Conservation (phyloP, 2,888 invertebrate genomes). For the Drosophila quinaria region DNA sequence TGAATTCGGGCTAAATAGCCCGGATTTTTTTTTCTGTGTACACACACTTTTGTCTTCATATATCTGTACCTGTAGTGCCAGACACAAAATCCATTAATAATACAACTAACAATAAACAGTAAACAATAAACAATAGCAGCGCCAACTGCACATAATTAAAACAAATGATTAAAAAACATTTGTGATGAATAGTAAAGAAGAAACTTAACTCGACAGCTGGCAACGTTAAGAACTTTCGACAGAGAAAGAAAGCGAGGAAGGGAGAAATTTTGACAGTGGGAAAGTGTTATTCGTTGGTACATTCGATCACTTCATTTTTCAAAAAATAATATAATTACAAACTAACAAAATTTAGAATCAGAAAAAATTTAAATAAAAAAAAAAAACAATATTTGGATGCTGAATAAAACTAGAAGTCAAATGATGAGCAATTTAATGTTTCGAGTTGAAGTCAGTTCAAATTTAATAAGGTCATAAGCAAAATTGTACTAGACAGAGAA, state of each 20-base stretch:
- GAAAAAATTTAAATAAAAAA: too few species aligned
- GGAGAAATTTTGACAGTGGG: neutral
- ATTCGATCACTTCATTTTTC: neutral
- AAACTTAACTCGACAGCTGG: constrained; percentile 10
- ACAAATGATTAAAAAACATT: constrained; percentile 36
- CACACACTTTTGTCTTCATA: constrained; percentile 11
- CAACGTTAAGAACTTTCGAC: constrained; percentile 8
- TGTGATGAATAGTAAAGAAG: constrained; percentile 9
- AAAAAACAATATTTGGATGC: too few species aligned
- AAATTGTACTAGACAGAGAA: too few species aligned
- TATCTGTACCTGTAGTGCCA: constrained; percentile 31
- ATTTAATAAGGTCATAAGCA: too few species aligned
- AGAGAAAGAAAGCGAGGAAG: neutral
- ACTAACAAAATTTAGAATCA: neutral
- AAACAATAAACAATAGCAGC: constrained; percentile 28
- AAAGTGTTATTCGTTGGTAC: neutral
- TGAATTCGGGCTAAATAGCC: too few species aligned
- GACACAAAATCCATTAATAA: constrained; percentile 64
- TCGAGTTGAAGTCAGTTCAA: too few species aligned
- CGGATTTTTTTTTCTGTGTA: too few species aligned
- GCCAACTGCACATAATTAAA: constrained; percentile 54
- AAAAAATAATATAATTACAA: neutral
- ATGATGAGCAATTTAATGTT: too few species aligned
- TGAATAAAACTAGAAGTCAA: too few species aligned
- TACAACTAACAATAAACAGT: constrained; percentile 29